Evolutionary conservation across 2,888 invertebrate genomes (phyloP), one percentile per base, ranked within the genome.

Genomic region (Uloborus plumipes): DNA sequence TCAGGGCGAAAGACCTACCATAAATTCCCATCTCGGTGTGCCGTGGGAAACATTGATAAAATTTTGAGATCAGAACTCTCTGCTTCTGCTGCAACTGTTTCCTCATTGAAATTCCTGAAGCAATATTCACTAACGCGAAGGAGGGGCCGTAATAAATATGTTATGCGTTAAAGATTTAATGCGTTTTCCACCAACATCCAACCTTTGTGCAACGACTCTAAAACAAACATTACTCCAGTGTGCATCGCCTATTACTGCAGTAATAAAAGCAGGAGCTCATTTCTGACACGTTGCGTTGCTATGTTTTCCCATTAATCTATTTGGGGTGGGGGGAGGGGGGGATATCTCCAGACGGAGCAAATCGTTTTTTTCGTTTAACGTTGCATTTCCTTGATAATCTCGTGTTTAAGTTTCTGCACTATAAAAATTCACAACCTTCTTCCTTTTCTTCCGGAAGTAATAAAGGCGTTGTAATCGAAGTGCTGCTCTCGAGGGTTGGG

Each of bases 161-260:
- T 80, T 80, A 80, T 69, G 73, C 80, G 74, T 74, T 80, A 80
- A 80, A 80, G 80, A 80, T 80, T 80, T 80, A 80, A 80, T 74
- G 80, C 69, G 74, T 80, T 77, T 80, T 74, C 80, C 74, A 74
- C 64, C 66, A 67, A 22, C 20, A 65, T 74, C 58, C 80, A n/a
- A 74, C 70, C 74, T 74, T 80, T 80, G 80, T 74, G 62, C 53
- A 69, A 50, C 22, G 69, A 61, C 64, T 70, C 80, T 80, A 80
- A 80, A 80, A 80, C 80, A 80, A 80, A 80, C 80, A 80, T 80
- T 80, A 80, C 74, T 69, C 74, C 70, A 49, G 39, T 70, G 59
- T 74, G 73, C 80, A 31, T 62, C 80, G 69, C 80, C 80, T 80
- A 80, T 80, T 80, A 80, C 80, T 64, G 31, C 51, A 80, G 80